phyloP scores from a whole-genome alignment of 2,797 vertebrate species.

The Schizopygopsis malacanthus region DNA sequence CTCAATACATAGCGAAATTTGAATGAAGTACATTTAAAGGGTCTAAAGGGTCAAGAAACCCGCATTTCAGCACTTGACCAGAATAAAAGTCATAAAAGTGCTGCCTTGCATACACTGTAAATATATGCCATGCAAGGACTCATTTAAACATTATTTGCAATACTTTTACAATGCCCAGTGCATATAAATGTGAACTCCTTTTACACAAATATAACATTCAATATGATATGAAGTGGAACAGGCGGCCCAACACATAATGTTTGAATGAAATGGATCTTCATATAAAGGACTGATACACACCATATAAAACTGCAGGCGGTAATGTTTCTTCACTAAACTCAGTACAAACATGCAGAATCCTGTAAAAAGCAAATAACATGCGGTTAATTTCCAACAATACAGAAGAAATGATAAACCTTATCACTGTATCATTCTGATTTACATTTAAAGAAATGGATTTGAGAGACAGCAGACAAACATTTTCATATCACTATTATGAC shows the following conservation, averaged over 20 bases:
- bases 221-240: background rate
- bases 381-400: conserved; percentile 67
- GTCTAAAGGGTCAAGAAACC: too few relatives aligned
- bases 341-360: conserved; percentile 99
- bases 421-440: background rate
- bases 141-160: background rate
- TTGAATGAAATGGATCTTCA: conserved; percentile 21
- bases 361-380: conserved; percentile 85
- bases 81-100: background rate
- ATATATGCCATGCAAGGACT: background rate
- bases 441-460: background rate
- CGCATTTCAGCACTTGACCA: background rate
- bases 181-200: background rate
- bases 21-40: background rate
- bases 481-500: background rate
- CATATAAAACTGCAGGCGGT: conserved; percentile 99
- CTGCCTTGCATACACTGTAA: conserved; percentile 15
- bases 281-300: conserved; percentile 84
- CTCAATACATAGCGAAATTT: too few relatives aligned
- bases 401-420: background rate
- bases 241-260: background rate
- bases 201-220: conserved; percentile 3
- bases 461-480: conserved; percentile 3
- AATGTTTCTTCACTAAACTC: conserved; percentile 99
- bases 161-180: background rate